A percentile compares a stretch with the other conserved stretches of the same genome.
Evolutionary conservation across 2,797 vertebrate species (phyloP).

Genomic region (Leucoraja ocellata): DNA sequence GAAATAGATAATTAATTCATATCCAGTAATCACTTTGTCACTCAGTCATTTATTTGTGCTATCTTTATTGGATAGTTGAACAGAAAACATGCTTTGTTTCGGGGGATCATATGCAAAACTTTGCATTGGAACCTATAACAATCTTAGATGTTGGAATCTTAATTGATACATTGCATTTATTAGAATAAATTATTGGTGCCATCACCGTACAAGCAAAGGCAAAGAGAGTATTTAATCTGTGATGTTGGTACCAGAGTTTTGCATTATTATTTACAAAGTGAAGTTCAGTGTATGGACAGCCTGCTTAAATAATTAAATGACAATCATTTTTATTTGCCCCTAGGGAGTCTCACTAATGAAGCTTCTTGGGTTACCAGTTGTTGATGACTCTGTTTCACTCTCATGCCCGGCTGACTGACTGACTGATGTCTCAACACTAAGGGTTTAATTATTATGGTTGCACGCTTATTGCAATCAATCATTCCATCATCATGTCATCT

Average conservation of each 20-base stretch:
- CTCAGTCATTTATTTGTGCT: background rate
- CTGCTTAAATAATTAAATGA: conserved; percentile 26
- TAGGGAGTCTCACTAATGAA: background rate
- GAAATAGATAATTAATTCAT: background rate
- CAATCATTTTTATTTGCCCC: conserved; percentile 20
- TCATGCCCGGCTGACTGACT: conserved; percentile 11
- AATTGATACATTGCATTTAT: background rate
- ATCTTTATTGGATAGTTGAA: no score
- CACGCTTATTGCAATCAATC: conserved; percentile 17
- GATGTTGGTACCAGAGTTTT: no score
- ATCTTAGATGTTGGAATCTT: background rate
- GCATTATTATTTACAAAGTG: conserved; percentile 31
- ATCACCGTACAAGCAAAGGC: background rate
- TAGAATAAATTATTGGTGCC: background rate
- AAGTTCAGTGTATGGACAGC: background rate
- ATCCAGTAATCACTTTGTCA: background rate
- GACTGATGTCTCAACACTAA: conserved; percentile 18
- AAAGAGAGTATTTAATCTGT: background rate
- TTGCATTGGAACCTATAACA: background rate
- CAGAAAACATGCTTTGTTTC: background rate
- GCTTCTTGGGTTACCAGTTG: background rate
- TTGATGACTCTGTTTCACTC: conserved; percentile 11
- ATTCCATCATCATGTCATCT: background rate
- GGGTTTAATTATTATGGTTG: conserved; percentile 4
- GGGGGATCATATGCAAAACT: background rate